Evolutionary conservation across 2,113 vertebrate species (phyloP).

Genomic region (Neogobius melanostomus): DNA sequence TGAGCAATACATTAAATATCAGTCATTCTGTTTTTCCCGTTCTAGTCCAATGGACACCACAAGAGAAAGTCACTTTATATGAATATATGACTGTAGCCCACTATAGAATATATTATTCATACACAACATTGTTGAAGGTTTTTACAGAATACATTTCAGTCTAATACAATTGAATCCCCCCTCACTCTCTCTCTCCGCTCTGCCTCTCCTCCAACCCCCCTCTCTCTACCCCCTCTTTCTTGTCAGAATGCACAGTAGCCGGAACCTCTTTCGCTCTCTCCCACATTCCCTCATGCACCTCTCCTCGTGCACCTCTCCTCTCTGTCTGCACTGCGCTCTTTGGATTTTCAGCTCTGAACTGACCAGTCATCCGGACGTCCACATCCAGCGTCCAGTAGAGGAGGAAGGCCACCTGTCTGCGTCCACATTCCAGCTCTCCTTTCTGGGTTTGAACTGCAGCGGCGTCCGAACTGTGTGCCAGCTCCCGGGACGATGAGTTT

Average conservation of each 20-base stretch:
- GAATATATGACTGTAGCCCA: no score
- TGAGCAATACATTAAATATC: no score
- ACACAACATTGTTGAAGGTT: no score
- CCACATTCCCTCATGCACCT: slow-evolving; percentile 2
- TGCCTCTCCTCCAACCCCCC: neutral
- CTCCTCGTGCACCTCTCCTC: neutral
- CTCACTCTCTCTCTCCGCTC: slow-evolving; percentile 25
- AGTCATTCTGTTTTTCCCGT: no score
- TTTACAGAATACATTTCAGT: no score
- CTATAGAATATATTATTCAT: no score
- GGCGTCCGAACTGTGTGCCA: neutral
- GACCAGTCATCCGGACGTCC: neutral
- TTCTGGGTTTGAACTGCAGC: neutral
- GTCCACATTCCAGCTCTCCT: slow-evolving; percentile 4
- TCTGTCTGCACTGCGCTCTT: neutral
- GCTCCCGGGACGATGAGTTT: neutral
- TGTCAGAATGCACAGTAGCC: neutral
- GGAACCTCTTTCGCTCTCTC: neutral
- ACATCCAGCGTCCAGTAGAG: neutral
- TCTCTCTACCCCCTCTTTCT: no score
- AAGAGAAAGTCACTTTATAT: no score
- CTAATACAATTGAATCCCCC: no score
- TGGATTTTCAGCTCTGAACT: slow-evolving; percentile 1
- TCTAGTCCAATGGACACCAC: no score
- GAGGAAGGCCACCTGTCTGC: neutral